Percentiles rank a stretch among this genome's conserved stretches.
These are phyloP conservation scores for Drosophila novamexicana DNA, from an alignment of 1,140 invertebrate species.

Conservation along the genomic window DNA sequence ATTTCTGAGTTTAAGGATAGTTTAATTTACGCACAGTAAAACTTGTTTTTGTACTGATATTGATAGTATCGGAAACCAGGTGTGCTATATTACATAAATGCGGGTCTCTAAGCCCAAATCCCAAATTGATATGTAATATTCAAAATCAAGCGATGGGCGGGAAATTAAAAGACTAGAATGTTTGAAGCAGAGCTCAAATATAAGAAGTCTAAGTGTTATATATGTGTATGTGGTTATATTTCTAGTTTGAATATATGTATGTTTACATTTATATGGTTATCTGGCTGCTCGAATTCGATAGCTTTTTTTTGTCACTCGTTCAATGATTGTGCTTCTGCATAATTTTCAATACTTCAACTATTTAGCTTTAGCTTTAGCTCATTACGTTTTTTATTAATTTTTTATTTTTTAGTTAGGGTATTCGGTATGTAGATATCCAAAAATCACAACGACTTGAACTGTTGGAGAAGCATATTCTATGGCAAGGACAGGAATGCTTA, in stretches of 20 bases:
- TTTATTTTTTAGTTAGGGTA: slow-evolving; percentile 4
- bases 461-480: slow-evolving; percentile 60
- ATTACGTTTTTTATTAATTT: slow-evolving; percentile 12
- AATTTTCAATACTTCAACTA: slow-evolving; percentile 52
- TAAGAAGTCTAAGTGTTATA: background rate
- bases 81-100: slow-evolving; percentile 79
- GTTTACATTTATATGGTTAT: slow-evolving; percentile 30
- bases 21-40: slow-evolving; percentile 47
- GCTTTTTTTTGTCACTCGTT: slow-evolving; percentile 62
- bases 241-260: slow-evolving; percentile 11
- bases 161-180: slow-evolving; percentile 1
- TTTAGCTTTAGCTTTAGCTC: slow-evolving; percentile 21
- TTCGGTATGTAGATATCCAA: slow-evolving; percentile 36
- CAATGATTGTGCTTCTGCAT: slow-evolving; percentile 76
- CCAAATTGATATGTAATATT: slow-evolving; percentile 75
- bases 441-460: slow-evolving; percentile 74
- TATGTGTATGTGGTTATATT: slow-evolving; percentile 1
- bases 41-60: slow-evolving; percentile 73
- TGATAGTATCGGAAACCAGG: slow-evolving; percentile 81
- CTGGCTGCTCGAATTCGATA: slow-evolving; percentile 45
- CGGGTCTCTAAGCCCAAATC: slow-evolving; percentile 17
- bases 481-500: slow-evolving; percentile 8
- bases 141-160: slow-evolving; percentile 32
- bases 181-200: slow-evolving; percentile 12
- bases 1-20: slow-evolving; percentile 40